Conservation (phyloP, 2,113 vertebrate species). For the Larimichthys polyactis region DNA sequence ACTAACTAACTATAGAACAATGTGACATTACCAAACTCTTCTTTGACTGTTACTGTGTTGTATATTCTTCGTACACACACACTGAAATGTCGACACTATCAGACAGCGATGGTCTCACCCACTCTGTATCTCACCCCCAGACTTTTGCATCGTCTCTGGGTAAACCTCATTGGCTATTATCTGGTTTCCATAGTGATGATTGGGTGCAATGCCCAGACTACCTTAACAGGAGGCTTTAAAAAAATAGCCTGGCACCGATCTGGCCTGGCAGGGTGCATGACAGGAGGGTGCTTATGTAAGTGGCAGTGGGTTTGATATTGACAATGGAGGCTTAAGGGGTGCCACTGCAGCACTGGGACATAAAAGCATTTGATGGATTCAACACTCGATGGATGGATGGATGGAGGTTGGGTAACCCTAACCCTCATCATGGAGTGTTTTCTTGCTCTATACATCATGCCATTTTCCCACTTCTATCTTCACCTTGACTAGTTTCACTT, state of each 20-base stretch:
- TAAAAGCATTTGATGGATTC: constrained; percentile 36
- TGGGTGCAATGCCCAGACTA: constrained; percentile 21
- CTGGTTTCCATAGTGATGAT: constrained; percentile 57
- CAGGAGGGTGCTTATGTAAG: constrained; percentile 67
- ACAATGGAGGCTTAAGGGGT: constrained; percentile 42
- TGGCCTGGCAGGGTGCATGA: constrained; percentile 5
- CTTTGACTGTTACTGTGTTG: too few relatives aligned
- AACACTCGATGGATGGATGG: constrained; percentile 9
- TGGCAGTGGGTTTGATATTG: constrained; percentile 53
- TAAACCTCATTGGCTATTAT: constrained; percentile 12
- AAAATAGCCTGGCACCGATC: constrained; percentile 32
- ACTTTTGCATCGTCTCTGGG: neutral
- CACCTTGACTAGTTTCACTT: neutral
- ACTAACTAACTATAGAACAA: neutral
- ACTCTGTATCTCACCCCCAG: neutral
- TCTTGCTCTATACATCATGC: neutral
- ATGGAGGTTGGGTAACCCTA: neutral
- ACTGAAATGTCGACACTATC: neutral
- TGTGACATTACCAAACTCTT: neutral
- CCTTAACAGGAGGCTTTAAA: constrained; percentile 20
- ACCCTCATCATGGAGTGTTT: neutral
- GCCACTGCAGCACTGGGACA: constrained; percentile 25
- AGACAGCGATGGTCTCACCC: neutral
- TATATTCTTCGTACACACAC: neutral
- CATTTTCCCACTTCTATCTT: neutral